Percentiles rank a stretch among this genome's conserved stretches.
Conservation (phyloP, 2,113 vertebrate genomes). For the Pterocles orientalis region DNA sequence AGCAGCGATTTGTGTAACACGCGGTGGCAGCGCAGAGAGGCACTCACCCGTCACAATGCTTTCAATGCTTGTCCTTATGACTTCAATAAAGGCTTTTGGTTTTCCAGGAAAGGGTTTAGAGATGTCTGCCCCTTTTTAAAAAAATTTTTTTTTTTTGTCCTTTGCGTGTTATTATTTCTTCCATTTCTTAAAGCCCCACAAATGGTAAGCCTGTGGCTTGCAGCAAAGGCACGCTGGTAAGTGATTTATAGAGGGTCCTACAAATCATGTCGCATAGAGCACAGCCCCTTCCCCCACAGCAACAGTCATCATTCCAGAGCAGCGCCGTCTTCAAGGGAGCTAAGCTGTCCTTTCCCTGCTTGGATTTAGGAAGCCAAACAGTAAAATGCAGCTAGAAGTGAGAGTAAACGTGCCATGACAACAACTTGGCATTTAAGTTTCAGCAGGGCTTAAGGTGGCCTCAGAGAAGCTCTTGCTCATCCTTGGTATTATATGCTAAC, state of each 20-base stretch:
- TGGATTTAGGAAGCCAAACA: conserved; percentile 26
- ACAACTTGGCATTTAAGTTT: background rate
- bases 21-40: background rate
- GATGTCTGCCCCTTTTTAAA: background rate
- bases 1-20: background rate
- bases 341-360: conserved; percentile 15
- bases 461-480: background rate
- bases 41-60: conserved; percentile 7
- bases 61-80: background rate
- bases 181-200: background rate
- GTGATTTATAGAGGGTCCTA: conserved; percentile 59
- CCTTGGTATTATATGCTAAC: background rate
- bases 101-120: background rate
- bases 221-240: conserved; percentile 28
- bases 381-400: conserved; percentile 27
- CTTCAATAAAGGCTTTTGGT: background rate
- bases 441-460: conserved; percentile 26
- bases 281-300: conserved; percentile 30
- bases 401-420: background rate
- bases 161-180: background rate
- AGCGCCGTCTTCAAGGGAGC: background rate
- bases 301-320: conserved; percentile 34
- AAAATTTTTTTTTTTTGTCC: background rate
- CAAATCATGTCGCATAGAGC: conserved; percentile 31
- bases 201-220: conserved; percentile 1